phyloP scores from a whole-genome alignment of 2,888 invertebrate species.

The Oxyteleia sp. region DNA sequence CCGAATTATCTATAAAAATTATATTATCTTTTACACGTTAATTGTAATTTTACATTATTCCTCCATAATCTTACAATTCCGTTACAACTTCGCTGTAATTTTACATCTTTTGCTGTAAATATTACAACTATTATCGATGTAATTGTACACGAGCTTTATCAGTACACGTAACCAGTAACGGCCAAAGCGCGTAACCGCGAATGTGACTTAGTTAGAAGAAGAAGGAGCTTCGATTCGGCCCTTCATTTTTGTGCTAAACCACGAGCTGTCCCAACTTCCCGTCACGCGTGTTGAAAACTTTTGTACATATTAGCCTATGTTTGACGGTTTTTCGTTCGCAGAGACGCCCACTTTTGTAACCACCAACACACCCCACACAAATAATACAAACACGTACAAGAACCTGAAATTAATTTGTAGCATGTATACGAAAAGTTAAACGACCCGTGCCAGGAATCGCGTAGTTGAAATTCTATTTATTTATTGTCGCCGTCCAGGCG shows the following conservation, averaged over 20 bases:
- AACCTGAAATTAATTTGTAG: slow-evolving; percentile 66
- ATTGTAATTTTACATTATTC: too few relatives aligned
- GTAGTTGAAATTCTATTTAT: slow-evolving; percentile 79
- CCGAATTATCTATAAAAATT: too few relatives aligned
- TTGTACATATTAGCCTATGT: slow-evolving; percentile 83
- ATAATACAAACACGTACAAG: slow-evolving; percentile 74
- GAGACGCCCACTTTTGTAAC: slow-evolving; percentile 35
- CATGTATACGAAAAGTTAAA: slow-evolving; percentile 73
- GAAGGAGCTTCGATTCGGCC: slow-evolving; percentile 38
- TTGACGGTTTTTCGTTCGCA: slow-evolving; percentile 73
- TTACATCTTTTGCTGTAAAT: too few relatives aligned
- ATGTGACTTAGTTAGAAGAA: slow-evolving; percentile 57
- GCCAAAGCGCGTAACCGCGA: slow-evolving; percentile 70
- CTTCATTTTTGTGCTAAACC: slow-evolving; percentile 51
- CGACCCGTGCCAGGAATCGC: slow-evolving; percentile 74
- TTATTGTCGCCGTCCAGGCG: slow-evolving; percentile 77
- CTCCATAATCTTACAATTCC: too few relatives aligned
- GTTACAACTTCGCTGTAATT: not conserved
- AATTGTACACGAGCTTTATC: not conserved
- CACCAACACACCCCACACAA: slow-evolving; percentile 65
- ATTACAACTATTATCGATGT: not conserved
- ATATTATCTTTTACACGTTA: too few relatives aligned
- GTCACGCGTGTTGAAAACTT: slow-evolving; percentile 62
- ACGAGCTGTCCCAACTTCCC: slow-evolving; percentile 49
- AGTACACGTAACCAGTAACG: slow-evolving; percentile 43